phyloP scores from a whole-genome alignment of 2,888 invertebrate genomes.

The Cantharis rufa region DNA sequence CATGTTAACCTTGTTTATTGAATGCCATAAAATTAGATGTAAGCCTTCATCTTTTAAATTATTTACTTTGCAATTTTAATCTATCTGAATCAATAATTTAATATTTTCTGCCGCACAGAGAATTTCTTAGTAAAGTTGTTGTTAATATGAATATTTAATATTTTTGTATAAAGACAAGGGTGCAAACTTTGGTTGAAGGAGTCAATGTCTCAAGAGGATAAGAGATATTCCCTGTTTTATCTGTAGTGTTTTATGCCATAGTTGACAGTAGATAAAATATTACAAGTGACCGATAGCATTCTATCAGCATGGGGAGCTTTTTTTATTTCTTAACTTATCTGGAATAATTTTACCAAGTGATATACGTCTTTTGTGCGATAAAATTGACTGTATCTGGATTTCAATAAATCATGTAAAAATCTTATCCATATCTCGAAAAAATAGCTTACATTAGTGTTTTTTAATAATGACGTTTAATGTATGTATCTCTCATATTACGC shows the following conservation, averaged over 20 bases:
- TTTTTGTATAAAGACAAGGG: conserved; percentile 1
- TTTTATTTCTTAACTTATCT: conserved; percentile 50
- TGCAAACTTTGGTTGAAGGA: conserved; percentile 36
- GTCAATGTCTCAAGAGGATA: conserved; percentile 52
- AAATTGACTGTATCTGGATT: background rate
- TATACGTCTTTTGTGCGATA: background rate
- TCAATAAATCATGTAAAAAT: background rate
- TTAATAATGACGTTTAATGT: background rate
- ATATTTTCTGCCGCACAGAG: background rate
- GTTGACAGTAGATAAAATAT: conserved; percentile 58
- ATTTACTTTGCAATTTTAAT: background rate
- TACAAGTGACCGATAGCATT: conserved; percentile 55
- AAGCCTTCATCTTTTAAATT: too few relatives aligned
- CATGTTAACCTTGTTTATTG: too few relatives aligned
- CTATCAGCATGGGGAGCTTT: conserved; percentile 48
- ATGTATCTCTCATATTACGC: background rate
- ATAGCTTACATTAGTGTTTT: background rate
- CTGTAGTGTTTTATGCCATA: conserved; percentile 56
- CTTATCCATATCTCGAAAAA: background rate
- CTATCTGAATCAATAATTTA: background rate
- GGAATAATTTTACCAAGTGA: background rate
- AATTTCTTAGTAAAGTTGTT: background rate
- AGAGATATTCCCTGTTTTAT: conserved; percentile 51
- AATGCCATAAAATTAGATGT: too few relatives aligned
- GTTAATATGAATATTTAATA: background rate